A percentile compares a stretch with the other conserved stretches of the same genome.
phyloP scores from a whole-genome alignment of 2,113 vertebrate genomes.

The Notarius lentiginosus region DNA sequence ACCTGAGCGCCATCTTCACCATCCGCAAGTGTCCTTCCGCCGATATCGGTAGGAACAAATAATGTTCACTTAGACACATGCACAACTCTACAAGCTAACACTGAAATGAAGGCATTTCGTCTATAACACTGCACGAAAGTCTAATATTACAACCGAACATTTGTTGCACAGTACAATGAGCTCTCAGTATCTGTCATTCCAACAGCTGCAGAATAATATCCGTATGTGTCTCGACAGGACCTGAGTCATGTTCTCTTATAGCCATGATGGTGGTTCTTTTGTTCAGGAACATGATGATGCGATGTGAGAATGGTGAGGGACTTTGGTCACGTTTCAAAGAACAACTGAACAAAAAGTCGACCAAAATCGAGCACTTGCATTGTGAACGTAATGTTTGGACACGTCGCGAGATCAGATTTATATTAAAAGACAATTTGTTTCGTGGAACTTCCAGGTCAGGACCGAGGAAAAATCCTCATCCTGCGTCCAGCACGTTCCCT shows the following conservation, averaged over 20 bases:
- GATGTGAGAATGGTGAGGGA: not conserved
- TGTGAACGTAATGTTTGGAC: not conserved
- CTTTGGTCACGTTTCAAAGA: not conserved
- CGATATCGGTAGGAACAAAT: conserved; percentile 80
- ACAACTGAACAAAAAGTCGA: not conserved
- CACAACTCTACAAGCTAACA: too few relatives aligned
- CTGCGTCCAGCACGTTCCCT: not conserved
- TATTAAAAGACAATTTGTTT: not conserved
- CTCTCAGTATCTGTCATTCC: not conserved
- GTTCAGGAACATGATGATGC: too few relatives aligned
- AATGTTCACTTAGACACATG: not conserved
- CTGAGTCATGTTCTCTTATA: not conserved
- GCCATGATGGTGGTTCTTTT: not conserved
- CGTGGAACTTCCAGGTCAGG: conserved; percentile 17
- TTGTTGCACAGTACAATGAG: not conserved
- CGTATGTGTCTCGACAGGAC: too few relatives aligned
- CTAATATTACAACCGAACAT: not conserved
- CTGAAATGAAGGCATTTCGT: not conserved
- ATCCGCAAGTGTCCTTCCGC: conserved; percentile 89
- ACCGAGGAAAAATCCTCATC: conserved; percentile 13
- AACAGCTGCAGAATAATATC: too few relatives aligned
- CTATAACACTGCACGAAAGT: not conserved
- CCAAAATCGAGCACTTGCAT: not conserved
- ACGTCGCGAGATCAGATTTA: not conserved
- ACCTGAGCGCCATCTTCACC: conserved; percentile 94